phyloP scores from a whole-genome alignment of 92 coral and sea anemone genomes.

The Bergia sp. region DNA sequence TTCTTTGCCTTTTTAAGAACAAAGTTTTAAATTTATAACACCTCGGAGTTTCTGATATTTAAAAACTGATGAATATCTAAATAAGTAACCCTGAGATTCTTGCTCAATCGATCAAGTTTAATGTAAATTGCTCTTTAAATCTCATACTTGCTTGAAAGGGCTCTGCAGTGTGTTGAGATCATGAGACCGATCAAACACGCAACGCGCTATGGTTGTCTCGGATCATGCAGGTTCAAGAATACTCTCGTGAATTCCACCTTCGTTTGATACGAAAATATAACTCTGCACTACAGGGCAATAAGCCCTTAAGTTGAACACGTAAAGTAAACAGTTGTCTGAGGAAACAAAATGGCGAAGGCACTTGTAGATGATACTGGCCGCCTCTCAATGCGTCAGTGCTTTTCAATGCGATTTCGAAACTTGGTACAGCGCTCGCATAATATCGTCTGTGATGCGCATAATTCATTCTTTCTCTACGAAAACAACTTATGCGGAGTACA shows the following conservation, averaged over 20 bases:
- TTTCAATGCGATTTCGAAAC: constrained; percentile 19
- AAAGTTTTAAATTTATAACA: neutral
- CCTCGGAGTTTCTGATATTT: neutral
- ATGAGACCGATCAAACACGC: neutral
- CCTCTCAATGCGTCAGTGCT: constrained; percentile 1
- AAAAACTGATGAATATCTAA: neutral
- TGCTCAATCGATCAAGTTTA: no score
- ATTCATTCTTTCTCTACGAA: constrained; percentile 18
- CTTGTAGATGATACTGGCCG: neutral
- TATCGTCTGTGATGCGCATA: constrained; percentile 3
- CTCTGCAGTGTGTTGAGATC: neutral
- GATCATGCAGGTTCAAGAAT: neutral
- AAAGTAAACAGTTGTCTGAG: neutral
- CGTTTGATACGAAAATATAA: no score
- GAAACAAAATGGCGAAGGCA: constrained; percentile 1
- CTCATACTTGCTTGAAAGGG: neutral
- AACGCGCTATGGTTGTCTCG: neutral
- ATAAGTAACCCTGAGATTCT: no score
- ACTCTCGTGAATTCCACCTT: neutral
- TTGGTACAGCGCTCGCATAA: constrained; percentile 2
- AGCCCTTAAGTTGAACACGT: neutral
- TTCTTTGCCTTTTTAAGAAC: neutral
- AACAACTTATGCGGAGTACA: constrained; percentile 24
- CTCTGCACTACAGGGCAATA: neutral
- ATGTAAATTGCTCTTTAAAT: no score